These are phyloP conservation scores for Lophochroa leadbeateri DNA, from an alignment of 2,113 vertebrate genomes.

Conservation along the genomic window DNA sequence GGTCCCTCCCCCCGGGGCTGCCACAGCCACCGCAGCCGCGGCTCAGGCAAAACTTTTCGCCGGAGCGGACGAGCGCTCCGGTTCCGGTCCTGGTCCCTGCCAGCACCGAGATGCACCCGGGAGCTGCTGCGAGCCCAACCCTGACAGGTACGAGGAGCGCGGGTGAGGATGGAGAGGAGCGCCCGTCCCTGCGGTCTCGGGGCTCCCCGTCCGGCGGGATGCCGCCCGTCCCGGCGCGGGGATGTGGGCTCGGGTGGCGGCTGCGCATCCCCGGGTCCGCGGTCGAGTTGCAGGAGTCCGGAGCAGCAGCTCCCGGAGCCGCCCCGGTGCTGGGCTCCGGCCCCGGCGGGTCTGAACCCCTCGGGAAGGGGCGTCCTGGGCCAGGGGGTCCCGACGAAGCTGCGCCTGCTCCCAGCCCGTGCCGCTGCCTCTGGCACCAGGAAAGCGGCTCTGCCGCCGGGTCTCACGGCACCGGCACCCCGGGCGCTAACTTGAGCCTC, in stretches of 20 bases:
- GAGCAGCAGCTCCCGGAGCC: background rate
- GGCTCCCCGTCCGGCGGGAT: background rate
- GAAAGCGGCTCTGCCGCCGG: background rate
- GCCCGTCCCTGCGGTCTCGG: background rate
- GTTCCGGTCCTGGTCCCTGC: background rate
- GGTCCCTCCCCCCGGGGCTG: background rate
- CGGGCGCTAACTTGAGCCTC: background rate
- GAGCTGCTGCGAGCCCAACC: background rate
- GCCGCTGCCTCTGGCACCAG: background rate
- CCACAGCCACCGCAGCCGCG: constrained; percentile 6
- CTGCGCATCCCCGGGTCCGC: background rate
- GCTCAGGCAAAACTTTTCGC: constrained; percentile 52
- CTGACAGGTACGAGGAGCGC: background rate
- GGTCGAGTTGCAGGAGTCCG: background rate
- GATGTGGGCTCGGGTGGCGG: background rate
- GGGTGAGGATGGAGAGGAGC: background rate
- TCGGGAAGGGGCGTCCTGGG: background rate
- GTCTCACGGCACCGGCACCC: background rate
- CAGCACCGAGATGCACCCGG: constrained; percentile 22
- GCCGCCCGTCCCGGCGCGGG: background rate
- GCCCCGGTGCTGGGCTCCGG: background rate
- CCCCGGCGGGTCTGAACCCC: background rate
- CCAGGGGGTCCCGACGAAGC: background rate
- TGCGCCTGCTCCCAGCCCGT: background rate
- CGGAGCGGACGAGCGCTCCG: background rate